A percentile compares a stretch with the other conserved stretches of the same genome.
Evolutionary conservation across 2,888 invertebrate species (phyloP).

Genomic region (Cylloceria caligata): DNA sequence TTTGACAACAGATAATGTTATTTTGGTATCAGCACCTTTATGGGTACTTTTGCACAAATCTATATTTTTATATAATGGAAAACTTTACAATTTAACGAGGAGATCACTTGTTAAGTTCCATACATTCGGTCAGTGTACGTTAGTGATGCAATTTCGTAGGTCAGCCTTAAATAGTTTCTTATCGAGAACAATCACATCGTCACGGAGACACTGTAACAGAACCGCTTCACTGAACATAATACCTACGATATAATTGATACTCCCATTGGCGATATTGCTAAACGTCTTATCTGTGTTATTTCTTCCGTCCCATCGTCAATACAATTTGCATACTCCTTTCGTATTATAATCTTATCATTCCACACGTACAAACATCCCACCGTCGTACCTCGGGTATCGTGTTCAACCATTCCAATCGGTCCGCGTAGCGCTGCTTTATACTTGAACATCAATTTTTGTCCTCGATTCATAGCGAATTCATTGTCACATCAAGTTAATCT

Average conservation of each 20-base stretch:
- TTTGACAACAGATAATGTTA: not conserved
- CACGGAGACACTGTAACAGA: not conserved
- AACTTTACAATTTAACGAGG: too few relatives aligned
- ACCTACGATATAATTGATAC: slow-evolving; percentile 43
- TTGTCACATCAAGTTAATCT: not conserved
- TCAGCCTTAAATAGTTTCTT: not conserved
- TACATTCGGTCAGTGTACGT: not conserved
- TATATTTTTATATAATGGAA: too few relatives aligned
- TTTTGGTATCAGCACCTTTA: not conserved
- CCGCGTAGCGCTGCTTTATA: slow-evolving; percentile 17
- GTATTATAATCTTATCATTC: slow-evolving; percentile 51
- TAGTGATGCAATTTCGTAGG: not conserved
- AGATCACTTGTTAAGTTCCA: not conserved
- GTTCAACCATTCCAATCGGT: slow-evolving; percentile 48
- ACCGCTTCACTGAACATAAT: slow-evolving; percentile 29
- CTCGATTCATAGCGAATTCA: not conserved
- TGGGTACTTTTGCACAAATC: too few relatives aligned
- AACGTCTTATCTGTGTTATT: slow-evolving; percentile 61
- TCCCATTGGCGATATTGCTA: slow-evolving; percentile 51
- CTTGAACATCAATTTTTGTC: not conserved
- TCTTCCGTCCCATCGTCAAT: slow-evolving; percentile 47
- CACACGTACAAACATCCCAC: slow-evolving; percentile 30
- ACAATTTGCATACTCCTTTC: slow-evolving; percentile 50
- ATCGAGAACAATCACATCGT: not conserved
- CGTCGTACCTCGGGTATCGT: slow-evolving; percentile 48